A percentile compares a stretch with the other conserved stretches of the same genome.
Evolutionary conservation across 2,797 vertebrate species (phyloP).

Genomic region (Lagodon rhomboides): DNA sequence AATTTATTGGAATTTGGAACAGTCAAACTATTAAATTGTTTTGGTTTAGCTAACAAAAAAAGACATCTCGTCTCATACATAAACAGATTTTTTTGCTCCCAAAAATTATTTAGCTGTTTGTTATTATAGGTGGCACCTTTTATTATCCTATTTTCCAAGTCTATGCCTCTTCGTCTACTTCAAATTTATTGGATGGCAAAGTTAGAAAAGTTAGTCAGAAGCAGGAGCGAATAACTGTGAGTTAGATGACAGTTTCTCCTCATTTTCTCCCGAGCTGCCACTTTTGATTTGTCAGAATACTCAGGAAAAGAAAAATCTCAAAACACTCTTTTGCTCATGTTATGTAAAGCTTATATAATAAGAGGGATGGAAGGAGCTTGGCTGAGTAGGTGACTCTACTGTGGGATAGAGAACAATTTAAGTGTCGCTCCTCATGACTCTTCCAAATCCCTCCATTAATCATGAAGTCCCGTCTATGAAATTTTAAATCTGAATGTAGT

Average conservation of each 20-base stretch:
- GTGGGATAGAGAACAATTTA: slow-evolving; percentile 62
- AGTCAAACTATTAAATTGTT: not conserved
- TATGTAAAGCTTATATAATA: slow-evolving; percentile 79
- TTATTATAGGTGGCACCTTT: slow-evolving; percentile 18
- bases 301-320: slow-evolving; percentile 37
- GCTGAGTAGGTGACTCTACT: slow-evolving; percentile 58
- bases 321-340: slow-evolving; percentile 51
- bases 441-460: slow-evolving; percentile 74
- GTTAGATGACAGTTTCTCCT: slow-evolving; percentile 59
- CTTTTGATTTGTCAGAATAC: slow-evolving; percentile 65
- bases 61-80: not conserved
- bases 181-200: slow-evolving; percentile 32
- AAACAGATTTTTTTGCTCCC: not conserved
- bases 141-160: slow-evolving; percentile 23
- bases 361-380: slow-evolving; percentile 46
- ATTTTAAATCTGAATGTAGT: slow-evolving; percentile 72
- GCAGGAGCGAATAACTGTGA: slow-evolving; percentile 38
- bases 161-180: slow-evolving; percentile 18
- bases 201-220: slow-evolving; percentile 42
- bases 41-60: not conserved
- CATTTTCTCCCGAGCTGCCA: slow-evolving; percentile 66
- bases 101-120: not conserved
- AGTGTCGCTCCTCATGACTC: slow-evolving; percentile 68
- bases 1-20: not conserved
- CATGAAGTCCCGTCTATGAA: slow-evolving; percentile 71